A percentile compares a stretch with the other conserved stretches of the same genome.
Conservation (phyloP, 2,113 vertebrate species). For the Uropsilus gracilis region DNA sequence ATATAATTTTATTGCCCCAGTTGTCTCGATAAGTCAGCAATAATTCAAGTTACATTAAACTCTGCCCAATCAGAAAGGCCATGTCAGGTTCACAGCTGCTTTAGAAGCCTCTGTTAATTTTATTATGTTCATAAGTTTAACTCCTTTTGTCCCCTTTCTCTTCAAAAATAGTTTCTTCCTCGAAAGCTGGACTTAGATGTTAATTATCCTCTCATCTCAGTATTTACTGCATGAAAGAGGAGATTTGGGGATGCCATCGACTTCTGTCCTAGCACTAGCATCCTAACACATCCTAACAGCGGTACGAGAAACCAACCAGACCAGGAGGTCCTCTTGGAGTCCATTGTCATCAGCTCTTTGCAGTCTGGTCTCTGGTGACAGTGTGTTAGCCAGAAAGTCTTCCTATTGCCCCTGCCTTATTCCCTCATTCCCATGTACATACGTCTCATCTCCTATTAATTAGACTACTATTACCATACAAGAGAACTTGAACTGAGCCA, state of each 20-base stretch:
- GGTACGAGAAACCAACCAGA: background rate
- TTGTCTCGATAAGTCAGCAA: constrained; percentile 16
- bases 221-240: background rate
- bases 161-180: constrained; percentile 11
- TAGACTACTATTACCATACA: background rate
- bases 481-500: background rate
- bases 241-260: background rate
- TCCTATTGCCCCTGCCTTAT: background rate
- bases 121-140: background rate
- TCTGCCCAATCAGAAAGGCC: constrained; percentile 8
- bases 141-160: background rate
- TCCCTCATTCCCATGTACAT: background rate
- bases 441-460: background rate
- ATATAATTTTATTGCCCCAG: constrained; percentile 13
- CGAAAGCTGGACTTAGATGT: background rate
- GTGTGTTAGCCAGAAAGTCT: background rate
- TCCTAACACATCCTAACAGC: background rate
- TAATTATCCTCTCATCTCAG: background rate
- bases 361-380: constrained; percentile 7
- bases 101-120: background rate
- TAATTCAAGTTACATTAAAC: constrained; percentile 22
- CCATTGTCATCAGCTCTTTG: background rate
- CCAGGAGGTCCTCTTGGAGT: background rate
- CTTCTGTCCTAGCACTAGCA: background rate
- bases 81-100: background rate